A percentile compares a stretch with the other conserved stretches of the same genome.
These are phyloP conservation scores for Hypomesus transpacificus DNA, from an alignment of 2,113 vertebrate genomes.

Conservation along the genomic window DNA sequence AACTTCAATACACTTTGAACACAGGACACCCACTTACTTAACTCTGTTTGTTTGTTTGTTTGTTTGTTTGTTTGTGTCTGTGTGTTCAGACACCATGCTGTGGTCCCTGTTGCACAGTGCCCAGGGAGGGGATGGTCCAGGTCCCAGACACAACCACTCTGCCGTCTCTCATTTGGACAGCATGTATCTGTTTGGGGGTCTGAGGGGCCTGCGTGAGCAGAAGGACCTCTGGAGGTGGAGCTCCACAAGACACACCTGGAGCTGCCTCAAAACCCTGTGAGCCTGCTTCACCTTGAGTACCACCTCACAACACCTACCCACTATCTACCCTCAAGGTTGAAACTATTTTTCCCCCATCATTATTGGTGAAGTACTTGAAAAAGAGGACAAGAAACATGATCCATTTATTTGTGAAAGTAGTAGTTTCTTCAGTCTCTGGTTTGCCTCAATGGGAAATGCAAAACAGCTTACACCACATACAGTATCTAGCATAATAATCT, in stretches of 20 bases:
- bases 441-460: slow-evolving; percentile 3
- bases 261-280: slow-evolving; percentile 76
- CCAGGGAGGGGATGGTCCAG: slow-evolving; percentile 59
- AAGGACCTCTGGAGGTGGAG: slow-evolving; percentile 85
- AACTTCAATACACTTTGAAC: not conserved
- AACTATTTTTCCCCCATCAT: too few species aligned
- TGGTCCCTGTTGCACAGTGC: slow-evolving; percentile 65
- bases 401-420: too few species aligned
- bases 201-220: slow-evolving; percentile 79
- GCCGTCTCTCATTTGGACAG: slow-evolving; percentile 66
- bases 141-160: slow-evolving; percentile 79
- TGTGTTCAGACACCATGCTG: slow-evolving; percentile 65
- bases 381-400: too few species aligned
- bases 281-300: not conserved
- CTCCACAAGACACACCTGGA: slow-evolving; percentile 70
- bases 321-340: not conserved
- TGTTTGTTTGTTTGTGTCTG: slow-evolving; percentile 10
- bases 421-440: not conserved
- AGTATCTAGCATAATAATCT: not conserved
- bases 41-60: not conserved
- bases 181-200: slow-evolving; percentile 83
- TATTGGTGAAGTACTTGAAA: too few species aligned
- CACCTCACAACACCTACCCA: not conserved
- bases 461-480: not conserved
- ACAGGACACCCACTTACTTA: not conserved